phyloP scores from a whole-genome alignment of 2,888 invertebrate genomes.

The Stenchaetothrips biformis region DNA sequence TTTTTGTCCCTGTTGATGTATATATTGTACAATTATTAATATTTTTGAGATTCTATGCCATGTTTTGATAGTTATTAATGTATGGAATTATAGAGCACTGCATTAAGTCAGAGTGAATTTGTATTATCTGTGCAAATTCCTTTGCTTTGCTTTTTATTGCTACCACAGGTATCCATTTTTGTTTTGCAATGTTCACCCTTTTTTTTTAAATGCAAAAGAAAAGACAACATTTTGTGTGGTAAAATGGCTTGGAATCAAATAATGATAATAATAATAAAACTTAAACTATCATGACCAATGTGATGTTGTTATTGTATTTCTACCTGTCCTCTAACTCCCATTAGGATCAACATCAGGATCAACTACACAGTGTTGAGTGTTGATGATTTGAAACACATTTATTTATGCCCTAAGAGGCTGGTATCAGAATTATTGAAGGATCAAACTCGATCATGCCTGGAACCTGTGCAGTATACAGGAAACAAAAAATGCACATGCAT shows the following conservation, averaged over 20 bases:
- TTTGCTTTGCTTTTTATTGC: not conserved
- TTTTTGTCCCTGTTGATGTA: not conserved
- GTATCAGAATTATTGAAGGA: no score
- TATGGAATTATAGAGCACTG: not conserved
- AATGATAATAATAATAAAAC: not conserved
- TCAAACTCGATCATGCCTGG: no score
- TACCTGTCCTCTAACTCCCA: no score
- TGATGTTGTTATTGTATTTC: no score
- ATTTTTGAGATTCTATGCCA: not conserved
- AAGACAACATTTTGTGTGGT: not conserved
- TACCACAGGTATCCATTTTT: not conserved
- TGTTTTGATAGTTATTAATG: not conserved
- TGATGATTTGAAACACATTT: no score
- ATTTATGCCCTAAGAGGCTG: no score
- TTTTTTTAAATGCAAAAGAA: not conserved
- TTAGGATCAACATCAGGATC: no score
- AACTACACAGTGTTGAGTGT: no score
- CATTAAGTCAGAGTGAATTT: not conserved
- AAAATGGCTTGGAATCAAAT: not conserved
- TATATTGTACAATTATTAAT: slow-evolving; percentile 22
- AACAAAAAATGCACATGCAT: no score
- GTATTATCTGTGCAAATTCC: not conserved
- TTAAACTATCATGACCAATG: not conserved
- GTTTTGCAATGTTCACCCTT: not conserved
- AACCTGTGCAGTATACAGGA: no score